A percentile compares a stretch with the other conserved stretches of the same genome.
These are phyloP conservation scores for Dicranocentrus wangi DNA, from an alignment of 2,888 invertebrate species.

Conservation along the genomic window DNA sequence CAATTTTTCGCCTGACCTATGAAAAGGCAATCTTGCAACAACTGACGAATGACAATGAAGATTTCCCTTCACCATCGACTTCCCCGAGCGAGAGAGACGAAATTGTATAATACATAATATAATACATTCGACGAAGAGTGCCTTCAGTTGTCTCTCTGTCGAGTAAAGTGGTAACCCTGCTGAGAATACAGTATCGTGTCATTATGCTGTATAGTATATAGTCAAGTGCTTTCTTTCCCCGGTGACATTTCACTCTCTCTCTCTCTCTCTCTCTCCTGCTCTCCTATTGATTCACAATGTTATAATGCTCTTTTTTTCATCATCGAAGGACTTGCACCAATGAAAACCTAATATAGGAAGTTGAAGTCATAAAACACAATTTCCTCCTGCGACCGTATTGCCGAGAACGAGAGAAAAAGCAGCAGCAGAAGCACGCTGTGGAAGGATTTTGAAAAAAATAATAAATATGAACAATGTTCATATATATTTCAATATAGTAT, in stretches of 20 bases:
- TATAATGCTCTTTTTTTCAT: background rate
- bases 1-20: slow-evolving; percentile 27
- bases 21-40: slow-evolving; percentile 11
- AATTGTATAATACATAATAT: background rate
- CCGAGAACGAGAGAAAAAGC: background rate
- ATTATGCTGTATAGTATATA: slow-evolving; percentile 4
- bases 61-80: background rate
- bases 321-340: background rate
- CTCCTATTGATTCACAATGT: slow-evolving; percentile 19
- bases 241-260: slow-evolving; percentile 29
- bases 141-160: background rate
- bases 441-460: too few relatives aligned
- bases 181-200: slow-evolving; percentile 27
- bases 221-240: slow-evolving; percentile 15
- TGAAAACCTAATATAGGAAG: background rate
- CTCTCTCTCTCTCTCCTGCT: background rate
- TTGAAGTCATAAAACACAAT: slow-evolving; percentile 10
- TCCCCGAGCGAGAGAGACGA: background rate
- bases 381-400: too few relatives aligned
- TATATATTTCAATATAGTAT: background rate
- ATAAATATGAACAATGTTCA: background rate
- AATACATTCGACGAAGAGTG: background rate
- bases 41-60: slow-evolving; percentile 19
- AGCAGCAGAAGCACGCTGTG: background rate
- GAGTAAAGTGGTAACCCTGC: slow-evolving; percentile 15